Percentiles rank a stretch among this genome's conserved stretches.
Evolutionary conservation across 2,888 invertebrate species (phyloP).

Genomic region (Drosophila lutescens): DNA sequence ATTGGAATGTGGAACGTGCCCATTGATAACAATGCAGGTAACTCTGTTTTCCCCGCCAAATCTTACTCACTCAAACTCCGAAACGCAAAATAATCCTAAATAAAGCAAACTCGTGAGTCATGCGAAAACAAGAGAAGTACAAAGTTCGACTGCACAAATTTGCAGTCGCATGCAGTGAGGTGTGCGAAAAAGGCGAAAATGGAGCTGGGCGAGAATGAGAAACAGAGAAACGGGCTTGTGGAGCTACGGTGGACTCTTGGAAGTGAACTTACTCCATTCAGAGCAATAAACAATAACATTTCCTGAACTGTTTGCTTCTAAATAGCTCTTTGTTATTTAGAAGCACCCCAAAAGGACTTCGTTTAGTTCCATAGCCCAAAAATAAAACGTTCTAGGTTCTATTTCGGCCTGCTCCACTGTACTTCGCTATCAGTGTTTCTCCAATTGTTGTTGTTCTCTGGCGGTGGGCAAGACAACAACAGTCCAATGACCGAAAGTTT

Average conservation of each 20-base stretch:
- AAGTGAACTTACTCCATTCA: not conserved
- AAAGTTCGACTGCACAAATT: slow-evolving; percentile 61
- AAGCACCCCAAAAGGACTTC: too few species aligned
- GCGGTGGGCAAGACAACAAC: slow-evolving; percentile 46
- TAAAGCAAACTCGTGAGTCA: slow-evolving; percentile 52
- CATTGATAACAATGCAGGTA: slow-evolving; percentile 24
- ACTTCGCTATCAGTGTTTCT: slow-evolving; percentile 12
- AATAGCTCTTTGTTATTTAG: too few species aligned
- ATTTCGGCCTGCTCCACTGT: slow-evolving; percentile 13
- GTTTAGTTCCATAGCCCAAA: not conserved
- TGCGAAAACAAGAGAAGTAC: slow-evolving; percentile 49
- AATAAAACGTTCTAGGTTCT: not conserved
- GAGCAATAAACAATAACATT: too few species aligned
- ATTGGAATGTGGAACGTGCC: slow-evolving; percentile 36
- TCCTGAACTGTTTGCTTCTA: too few species aligned
- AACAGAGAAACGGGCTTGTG: slow-evolving; percentile 13
- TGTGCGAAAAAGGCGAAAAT: slow-evolving; percentile 51
- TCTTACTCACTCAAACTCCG: not conserved
- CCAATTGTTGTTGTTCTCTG: slow-evolving; percentile 33
- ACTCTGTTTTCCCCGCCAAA: not conserved
- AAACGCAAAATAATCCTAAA: slow-evolving; percentile 5
- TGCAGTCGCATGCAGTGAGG: slow-evolving; percentile 47
- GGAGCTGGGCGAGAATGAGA: slow-evolving; percentile 31
- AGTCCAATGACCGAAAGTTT: slow-evolving; percentile 74
- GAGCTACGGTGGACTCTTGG: slow-evolving; percentile 3